Conservation (phyloP, 2,113 vertebrate species). For the Chlamydotis undulata region DNA sequence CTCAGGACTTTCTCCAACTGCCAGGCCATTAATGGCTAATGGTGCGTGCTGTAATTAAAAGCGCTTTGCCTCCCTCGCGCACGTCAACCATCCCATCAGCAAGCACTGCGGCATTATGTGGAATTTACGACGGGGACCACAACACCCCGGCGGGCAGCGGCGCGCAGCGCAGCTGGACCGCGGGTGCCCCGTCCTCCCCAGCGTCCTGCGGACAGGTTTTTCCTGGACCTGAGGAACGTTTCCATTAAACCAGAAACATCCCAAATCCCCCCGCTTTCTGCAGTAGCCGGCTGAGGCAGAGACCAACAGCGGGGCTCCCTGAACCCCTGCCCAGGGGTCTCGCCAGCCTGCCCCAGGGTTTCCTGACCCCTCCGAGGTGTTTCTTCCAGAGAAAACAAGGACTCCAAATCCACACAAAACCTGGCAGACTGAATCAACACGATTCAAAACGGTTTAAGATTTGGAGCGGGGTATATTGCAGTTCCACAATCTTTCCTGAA, state of each 20-base stretch:
- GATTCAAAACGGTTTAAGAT: not conserved
- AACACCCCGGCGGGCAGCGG: not conserved
- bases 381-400: not conserved
- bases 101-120: not conserved
- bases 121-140: too few species aligned
- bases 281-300: not conserved
- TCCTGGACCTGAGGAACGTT: not conserved
- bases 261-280: not conserved
- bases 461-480: not conserved
- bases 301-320: not conserved
- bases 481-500: not conserved
- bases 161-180: accelerated
- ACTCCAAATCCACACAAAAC: not conserved
- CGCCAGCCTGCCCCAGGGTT: not conserved
- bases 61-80: not conserved
- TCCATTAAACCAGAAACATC: not conserved
- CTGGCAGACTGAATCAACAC: not conserved
- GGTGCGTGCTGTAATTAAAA: not conserved
- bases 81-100: not conserved
- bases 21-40: not conserved
- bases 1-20: not conserved
- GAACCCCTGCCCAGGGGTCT: not conserved
- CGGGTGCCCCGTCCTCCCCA: not conserved
- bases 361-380: not conserved
- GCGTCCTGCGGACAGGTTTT: accelerated